Conservation (phyloP, 2,113 vertebrate species). For the Leucopsar rothschildi region DNA sequence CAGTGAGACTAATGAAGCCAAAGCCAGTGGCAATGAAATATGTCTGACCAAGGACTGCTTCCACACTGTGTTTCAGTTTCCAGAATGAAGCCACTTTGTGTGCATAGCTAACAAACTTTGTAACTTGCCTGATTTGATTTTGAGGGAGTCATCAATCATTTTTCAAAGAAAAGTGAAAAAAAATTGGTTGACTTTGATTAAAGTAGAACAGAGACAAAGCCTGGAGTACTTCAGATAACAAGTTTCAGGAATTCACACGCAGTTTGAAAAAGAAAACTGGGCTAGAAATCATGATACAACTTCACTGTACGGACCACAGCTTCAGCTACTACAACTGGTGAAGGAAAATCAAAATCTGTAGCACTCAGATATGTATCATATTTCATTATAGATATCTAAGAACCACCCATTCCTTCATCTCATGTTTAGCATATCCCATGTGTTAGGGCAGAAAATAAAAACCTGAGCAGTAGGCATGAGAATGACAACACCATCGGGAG, state of each 20-base stretch:
- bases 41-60: neutral
- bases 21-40: neutral
- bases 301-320: neutral
- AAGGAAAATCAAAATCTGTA: neutral
- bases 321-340: neutral
- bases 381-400: constrained; percentile 3
- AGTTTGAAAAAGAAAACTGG: neutral
- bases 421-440: constrained; percentile 14
- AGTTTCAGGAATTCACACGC: neutral
- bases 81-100: neutral
- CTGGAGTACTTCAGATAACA: neutral
- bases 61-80: neutral
- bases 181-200: neutral
- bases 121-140: neutral
- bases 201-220: neutral
- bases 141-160: neutral
- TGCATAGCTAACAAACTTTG: neutral
- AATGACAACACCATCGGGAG: constrained; percentile 67
- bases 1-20: neutral
- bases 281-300: neutral
- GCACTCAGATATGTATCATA: neutral
- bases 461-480: constrained; percentile 67
- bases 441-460: constrained; percentile 59
- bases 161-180: neutral
- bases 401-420: neutral